Conservation (phyloP, 2,113 vertebrate genomes). For the Eonycteris spelaea region DNA sequence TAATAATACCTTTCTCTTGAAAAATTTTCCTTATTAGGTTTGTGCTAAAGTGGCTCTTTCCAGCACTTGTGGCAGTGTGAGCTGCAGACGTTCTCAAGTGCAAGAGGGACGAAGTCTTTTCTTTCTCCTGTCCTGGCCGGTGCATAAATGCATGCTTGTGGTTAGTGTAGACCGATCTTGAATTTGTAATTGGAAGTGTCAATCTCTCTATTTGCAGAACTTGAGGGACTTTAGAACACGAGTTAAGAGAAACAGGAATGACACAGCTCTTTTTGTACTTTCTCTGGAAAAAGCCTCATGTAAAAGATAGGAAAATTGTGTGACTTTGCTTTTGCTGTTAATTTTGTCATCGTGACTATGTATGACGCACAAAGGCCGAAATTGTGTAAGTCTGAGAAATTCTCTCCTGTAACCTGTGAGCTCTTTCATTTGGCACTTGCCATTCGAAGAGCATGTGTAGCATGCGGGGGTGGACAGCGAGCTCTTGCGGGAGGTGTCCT, state of each 20-base stretch:
- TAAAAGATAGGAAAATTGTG: not conserved
- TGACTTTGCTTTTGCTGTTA: not conserved
- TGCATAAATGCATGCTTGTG: not conserved
- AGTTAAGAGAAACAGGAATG: not conserved
- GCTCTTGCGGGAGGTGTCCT: not conserved
- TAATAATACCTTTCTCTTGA: not conserved
- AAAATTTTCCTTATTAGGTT: slow-evolving; percentile 14
- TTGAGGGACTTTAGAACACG: not conserved
- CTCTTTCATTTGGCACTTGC: not conserved
- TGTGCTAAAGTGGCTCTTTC: slow-evolving; percentile 18
- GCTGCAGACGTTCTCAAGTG: not conserved
- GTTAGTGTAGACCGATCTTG: not conserved
- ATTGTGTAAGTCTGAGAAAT: not conserved
- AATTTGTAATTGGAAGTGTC: not conserved
- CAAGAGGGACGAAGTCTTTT: not conserved
- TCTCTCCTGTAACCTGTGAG: not conserved
- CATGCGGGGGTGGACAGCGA: not conserved
- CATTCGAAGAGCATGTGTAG: not conserved
- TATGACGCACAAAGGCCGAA: not conserved
- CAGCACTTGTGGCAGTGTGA: slow-evolving; percentile 6
- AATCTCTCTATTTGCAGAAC: not conserved
- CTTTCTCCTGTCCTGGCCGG: not conserved
- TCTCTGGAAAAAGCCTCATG: not conserved
- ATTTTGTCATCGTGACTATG: not conserved
- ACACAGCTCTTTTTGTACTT: slow-evolving; percentile 29